Evolutionary conservation across 2,113 vertebrate species (phyloP).

Genomic region (Bos indicus): DNA sequence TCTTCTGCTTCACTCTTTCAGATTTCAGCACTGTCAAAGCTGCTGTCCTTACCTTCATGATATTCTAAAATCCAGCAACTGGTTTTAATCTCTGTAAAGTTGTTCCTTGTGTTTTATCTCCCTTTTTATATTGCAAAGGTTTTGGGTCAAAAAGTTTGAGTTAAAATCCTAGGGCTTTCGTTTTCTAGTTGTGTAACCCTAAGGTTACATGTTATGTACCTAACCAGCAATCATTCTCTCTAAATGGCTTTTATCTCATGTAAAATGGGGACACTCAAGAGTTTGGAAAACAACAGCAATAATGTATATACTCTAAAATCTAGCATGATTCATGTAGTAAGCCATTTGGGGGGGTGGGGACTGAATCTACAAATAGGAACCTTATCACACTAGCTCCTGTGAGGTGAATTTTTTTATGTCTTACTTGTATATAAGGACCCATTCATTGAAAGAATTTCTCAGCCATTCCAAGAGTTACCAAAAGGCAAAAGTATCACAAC

Average conservation of each 20-base stretch:
- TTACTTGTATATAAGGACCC: background rate
- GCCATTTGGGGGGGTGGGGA: background rate
- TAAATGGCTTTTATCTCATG: background rate
- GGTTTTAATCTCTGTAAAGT: background rate
- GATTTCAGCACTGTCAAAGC: background rate
- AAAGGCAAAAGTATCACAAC: background rate
- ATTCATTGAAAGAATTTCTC: background rate
- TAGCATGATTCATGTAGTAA: background rate
- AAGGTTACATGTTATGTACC: background rate
- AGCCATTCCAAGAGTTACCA: background rate
- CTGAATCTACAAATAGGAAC: background rate
- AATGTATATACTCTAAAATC: background rate
- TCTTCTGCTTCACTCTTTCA: background rate
- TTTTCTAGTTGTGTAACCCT: background rate
- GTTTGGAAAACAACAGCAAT: background rate
- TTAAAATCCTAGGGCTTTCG: background rate
- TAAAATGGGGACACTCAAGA: background rate
- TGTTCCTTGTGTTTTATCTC: background rate
- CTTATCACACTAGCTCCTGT: background rate
- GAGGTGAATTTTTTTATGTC: background rate
- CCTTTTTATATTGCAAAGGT: background rate
- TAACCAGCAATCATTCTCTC: background rate
- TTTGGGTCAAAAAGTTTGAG: background rate
- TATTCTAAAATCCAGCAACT: background rate
- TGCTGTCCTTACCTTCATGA: background rate